phyloP scores from a whole-genome alignment of 2,888 invertebrate species.

The Agrenia bidenticulata region DNA sequence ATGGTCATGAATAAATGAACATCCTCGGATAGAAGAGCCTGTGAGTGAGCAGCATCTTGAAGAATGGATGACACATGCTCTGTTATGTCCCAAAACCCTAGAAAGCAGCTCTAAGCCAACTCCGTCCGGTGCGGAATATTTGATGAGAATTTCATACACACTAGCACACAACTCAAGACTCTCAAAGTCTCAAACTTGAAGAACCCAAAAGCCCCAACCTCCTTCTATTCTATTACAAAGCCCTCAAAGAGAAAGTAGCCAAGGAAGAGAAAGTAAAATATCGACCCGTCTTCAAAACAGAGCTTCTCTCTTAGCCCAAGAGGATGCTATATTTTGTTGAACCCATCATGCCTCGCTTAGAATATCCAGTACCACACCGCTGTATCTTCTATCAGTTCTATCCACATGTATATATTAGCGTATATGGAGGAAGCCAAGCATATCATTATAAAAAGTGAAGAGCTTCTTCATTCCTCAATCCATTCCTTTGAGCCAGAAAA shows the following conservation, averaged over 20 bases:
- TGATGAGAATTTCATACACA: too few relatives aligned
- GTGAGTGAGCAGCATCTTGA: slow-evolving; percentile 35
- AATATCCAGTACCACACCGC: too few relatives aligned
- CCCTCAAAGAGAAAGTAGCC: too few relatives aligned
- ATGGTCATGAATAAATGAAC: slow-evolving; percentile 17
- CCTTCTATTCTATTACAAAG: background rate
- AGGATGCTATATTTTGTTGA: slow-evolving; percentile 13
- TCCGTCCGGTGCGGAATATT: background rate
- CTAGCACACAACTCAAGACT: too few relatives aligned
- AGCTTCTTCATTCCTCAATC: background rate
- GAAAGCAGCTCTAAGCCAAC: background rate
- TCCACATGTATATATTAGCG: slow-evolving; percentile 14
- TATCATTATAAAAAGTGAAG: slow-evolving; percentile 8
- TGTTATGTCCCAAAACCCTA: slow-evolving; percentile 13
- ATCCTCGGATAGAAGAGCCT: background rate
- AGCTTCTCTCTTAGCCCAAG: slow-evolving; percentile 3
- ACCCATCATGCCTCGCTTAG: slow-evolving; percentile 3
- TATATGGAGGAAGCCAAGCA: slow-evolving; percentile 20
- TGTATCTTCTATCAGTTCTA: slow-evolving; percentile 25
- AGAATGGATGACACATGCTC: slow-evolving; percentile 38
- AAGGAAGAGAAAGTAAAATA: too few relatives aligned
- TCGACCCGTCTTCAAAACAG: background rate
- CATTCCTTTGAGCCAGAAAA: background rate
- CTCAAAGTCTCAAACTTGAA: too few relatives aligned
- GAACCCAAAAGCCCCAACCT: background rate